Conservation (phyloP, 2,888 invertebrate genomes). For the Macropis europaea region DNA sequence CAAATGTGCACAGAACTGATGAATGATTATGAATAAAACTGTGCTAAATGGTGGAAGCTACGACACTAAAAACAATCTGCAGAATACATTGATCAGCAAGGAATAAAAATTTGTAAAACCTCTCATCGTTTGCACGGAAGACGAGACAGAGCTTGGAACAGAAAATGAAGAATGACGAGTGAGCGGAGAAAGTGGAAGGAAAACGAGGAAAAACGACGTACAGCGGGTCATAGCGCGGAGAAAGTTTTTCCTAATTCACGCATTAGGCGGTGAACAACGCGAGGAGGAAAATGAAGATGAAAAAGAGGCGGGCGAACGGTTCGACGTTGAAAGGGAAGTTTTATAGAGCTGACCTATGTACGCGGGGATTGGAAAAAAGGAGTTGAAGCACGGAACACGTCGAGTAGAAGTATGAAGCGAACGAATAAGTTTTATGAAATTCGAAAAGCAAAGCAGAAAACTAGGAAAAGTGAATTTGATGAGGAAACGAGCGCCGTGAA, state of each 20-base stretch:
- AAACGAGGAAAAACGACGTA: too few species aligned
- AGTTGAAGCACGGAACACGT: constrained; percentile 4
- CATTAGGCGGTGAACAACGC: constrained; percentile 1
- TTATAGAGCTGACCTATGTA: constrained; percentile 28
- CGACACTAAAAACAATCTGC: too few species aligned
- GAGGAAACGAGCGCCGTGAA: not conserved
- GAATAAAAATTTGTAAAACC: too few species aligned
- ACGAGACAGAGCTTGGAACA: too few species aligned
- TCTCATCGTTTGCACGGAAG: too few species aligned
- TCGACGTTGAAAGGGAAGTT: constrained; percentile 39
- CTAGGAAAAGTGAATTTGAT: not conserved
- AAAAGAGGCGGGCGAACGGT: not conserved
- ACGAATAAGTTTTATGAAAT: constrained; percentile 54
- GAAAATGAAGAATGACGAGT: too few species aligned
- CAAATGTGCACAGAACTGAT: not conserved
- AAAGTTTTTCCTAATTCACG: constrained; percentile 13
- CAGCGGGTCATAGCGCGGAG: not conserved
- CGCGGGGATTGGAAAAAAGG: constrained; percentile 28
- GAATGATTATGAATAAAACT: too few species aligned
- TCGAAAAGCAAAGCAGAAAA: constrained; percentile 18
- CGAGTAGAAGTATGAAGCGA: constrained; percentile 19
- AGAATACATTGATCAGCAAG: too few species aligned
- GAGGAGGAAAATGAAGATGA: constrained; percentile 2
- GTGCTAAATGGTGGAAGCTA: too few species aligned
- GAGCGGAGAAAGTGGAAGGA: too few species aligned